Evolutionary conservation across 2,113 vertebrate species (phyloP), one percentile per base, ranked within the genome.

Genomic region (Sclerurus mexicanus): DNA sequence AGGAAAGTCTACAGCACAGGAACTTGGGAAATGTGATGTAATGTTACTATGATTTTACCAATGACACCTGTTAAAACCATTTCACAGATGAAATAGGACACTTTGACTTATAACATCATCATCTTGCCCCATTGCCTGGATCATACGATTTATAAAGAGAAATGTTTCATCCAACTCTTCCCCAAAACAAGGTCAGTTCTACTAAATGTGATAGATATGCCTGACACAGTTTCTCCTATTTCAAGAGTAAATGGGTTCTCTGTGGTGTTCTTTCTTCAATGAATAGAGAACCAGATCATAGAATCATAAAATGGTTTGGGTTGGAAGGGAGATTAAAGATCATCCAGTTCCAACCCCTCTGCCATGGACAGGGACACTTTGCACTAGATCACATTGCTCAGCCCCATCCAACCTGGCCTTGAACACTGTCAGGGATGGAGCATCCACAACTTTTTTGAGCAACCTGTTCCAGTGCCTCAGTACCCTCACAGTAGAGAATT

Each of bases 251-350:
- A 11, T 11, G 27, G 11, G 4, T 56, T 78, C 44, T 52, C 22
- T 6, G 0, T 1, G 3, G 31, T 10, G 0, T 58, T 53, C 28
- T 15, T 89, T 50, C 46, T 73, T 53, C n/a, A 35, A 3, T 31
- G 13, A 40, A 44, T 0, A 52, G 33, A 64, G 25, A 18, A 37
- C 24, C 20, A 56, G 24, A 76, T 76, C 39, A 42, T 10, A 50
- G 40, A 40, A 40, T 40, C 40, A 40, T 40, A 40, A 40, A 40
- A n/a, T n/a, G 23, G 22, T 59, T 35, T 59, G 58, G n/a, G 23
- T 59, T 59, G n/a, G 58, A 35, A 59, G 58, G n/a, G n/a, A 59
- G 22, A 22, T 37, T 59, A 37, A 37, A 60, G n/a, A 37, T 60
- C n/a, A 60, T 37, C 23, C n/a, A 16, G 58, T 60, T 35, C n/a